Base-by-base conservation (phyloP, 2,797 vertebrate genomes). In the Orientallactaga sibirica region DNA sequence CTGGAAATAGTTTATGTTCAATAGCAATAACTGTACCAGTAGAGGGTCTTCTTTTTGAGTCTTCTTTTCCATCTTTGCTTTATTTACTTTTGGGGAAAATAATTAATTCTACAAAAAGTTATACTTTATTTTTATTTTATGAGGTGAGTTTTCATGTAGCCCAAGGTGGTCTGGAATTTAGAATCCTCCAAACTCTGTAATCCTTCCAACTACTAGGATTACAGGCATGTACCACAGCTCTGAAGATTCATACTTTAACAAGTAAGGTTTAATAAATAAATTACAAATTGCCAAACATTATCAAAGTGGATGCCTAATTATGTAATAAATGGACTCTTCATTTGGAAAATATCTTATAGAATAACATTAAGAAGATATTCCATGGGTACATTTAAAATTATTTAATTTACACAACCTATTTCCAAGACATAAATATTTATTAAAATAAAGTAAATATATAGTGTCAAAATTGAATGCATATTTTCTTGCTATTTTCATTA, bases 331-430 rank as follows among this genome's bases (percentile, higher is more conserved):
- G 22, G 48, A 79, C 43, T 87, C 33, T 20, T 92, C 67, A 67
- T 73, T 58, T 73, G 18, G n/a, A 52, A 88, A 88, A 81, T 82
- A 81, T 81, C 80, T 86, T 85, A 71, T 14, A 84, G 22, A 78
- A 24, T 62, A 92, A 76, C 75, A 66, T 80, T 29, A 71, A 78
- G 43, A 61, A 58, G 3, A 22, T 62, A 73, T 33, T 88, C 64
- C 41, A 76, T 68, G 80, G 20, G 4, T 83, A 4, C 18, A 71
- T 43, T 89, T 84, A 71, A 64, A 87, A 70, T 76, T 55, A 86
- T 61, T 80, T 75, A 66, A 79, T 68, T 74, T 90, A 43, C 3
- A 67, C 24, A 64, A 15, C 67, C 64, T 66, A 48, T 92, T 90
- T 84, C 43, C 52, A 93, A 33, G 52, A 83, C 37, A 82, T 62